Percentiles rank a stretch among this genome's conserved stretches.
Conservation (phyloP, 2,888 invertebrate species). For the Eupithecia dodoneata region DNA sequence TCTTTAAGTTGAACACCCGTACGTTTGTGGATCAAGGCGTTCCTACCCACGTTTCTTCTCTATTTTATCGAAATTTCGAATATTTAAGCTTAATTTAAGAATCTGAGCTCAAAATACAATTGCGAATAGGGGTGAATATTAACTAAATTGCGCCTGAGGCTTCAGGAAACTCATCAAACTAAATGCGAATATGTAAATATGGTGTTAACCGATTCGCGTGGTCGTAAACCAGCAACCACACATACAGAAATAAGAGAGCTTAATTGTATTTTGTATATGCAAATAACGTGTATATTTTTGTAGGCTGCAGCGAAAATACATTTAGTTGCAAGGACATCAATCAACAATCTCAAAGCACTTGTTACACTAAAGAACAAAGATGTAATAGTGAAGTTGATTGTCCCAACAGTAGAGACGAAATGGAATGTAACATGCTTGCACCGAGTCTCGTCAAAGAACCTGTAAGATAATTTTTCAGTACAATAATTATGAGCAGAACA, state of each 20-base stretch:
- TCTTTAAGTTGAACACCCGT: not conserved
- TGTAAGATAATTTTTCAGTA: conserved; percentile 54
- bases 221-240: not conserved
- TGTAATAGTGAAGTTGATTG: conserved; percentile 90
- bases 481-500: not conserved
- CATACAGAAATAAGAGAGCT: not conserved
- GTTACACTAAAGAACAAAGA: conserved; percentile 87
- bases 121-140: not conserved
- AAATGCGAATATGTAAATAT: conserved; percentile 17
- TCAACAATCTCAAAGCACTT: conserved; percentile 83
- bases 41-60: too few relatives aligned
- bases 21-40: not conserved
- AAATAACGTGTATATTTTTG: conserved; percentile 27
- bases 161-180: conserved; percentile 7
- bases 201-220: conserved; percentile 6
- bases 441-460: conserved; percentile 81
- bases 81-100: not conserved
- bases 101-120: not conserved
- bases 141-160: conserved; percentile 3
- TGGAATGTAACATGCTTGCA: conserved; percentile 88
- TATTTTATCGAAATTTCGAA: not conserved
- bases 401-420: conserved; percentile 89
- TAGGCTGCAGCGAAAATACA: conserved; percentile 86
- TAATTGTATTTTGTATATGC: not conserved
- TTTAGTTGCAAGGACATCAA: conserved; percentile 88